Conservation (phyloP, 2,113 vertebrate species). For the Agapornis roseicollis region DNA sequence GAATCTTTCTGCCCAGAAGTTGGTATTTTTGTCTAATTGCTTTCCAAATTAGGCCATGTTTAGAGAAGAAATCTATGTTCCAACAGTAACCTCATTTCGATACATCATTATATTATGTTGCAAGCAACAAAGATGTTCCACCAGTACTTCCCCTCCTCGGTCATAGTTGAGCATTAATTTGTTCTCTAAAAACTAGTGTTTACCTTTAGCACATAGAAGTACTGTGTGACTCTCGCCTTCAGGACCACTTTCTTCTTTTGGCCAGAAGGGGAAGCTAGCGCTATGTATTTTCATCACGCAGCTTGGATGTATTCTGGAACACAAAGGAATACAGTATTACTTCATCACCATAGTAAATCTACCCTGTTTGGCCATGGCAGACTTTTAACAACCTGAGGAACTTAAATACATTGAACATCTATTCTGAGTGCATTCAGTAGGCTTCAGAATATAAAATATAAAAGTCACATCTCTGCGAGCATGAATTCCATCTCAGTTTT, state of each 20-base stretch:
- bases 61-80: neutral
- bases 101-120: neutral
- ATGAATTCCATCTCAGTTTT: neutral
- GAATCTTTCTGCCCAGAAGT: neutral
- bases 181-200: neutral
- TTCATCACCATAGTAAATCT: neutral
- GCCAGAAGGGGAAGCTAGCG: slow-evolving; percentile 53
- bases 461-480: neutral
- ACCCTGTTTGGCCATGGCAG: neutral
- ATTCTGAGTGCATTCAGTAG: neutral
- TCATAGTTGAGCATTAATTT: neutral
- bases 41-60: neutral
- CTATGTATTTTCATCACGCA: neutral
- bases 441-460: neutral
- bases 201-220: neutral
- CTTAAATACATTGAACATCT: neutral
- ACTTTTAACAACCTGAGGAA: neutral
- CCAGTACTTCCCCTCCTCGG: accelerated
- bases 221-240: accelerated
- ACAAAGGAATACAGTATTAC: neutral
- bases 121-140: neutral
- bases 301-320: neutral
- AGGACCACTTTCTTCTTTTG: neutral
- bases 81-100: neutral
- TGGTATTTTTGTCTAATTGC: neutral